Conservation (phyloP, 1,140 invertebrate species). For the Apis laboriosa region DNA sequence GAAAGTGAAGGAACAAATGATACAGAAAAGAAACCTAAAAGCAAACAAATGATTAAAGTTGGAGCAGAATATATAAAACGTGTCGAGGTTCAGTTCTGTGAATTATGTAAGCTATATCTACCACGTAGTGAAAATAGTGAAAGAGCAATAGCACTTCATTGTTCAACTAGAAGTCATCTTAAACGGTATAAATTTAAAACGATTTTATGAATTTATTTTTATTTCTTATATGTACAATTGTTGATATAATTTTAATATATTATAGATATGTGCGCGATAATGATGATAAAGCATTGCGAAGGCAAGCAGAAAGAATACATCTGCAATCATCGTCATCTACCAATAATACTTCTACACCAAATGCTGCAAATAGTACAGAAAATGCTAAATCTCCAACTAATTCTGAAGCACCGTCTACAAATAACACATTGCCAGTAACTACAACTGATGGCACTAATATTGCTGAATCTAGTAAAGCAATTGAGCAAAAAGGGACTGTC, state of each 20-base stretch:
- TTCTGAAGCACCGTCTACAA: constrained; percentile 58
- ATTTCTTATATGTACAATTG: not conserved
- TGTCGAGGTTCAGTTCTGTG: constrained; percentile 86
- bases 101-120: constrained; percentile 88
- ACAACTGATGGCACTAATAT: constrained; percentile 37
- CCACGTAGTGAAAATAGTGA: constrained; percentile 84
- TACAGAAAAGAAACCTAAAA: constrained; percentile 79
- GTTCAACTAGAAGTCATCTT: constrained; percentile 86
- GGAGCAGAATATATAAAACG: constrained; percentile 89
- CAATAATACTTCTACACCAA: constrained; percentile 54
- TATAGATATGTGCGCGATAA: constrained; percentile 85
- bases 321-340: constrained; percentile 75
- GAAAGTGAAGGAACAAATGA: constrained; percentile 77
- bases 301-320: constrained; percentile 86
- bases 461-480: constrained; percentile 50
- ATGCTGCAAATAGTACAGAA: constrained; percentile 57
- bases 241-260: not conserved
- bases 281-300: constrained; percentile 86
- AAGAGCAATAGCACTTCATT: constrained; percentile 85
- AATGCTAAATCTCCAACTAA: constrained; percentile 63
- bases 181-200: constrained; percentile 78
- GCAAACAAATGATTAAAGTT: constrained; percentile 87
- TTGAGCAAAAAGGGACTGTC: constrained; percentile 63
- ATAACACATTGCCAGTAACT: constrained; percentile 32
- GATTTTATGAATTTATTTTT: not conserved